Evolutionary conservation across 2,113 vertebrate genomes (phyloP).

Genomic region (Cyprinodon tularosa): DNA sequence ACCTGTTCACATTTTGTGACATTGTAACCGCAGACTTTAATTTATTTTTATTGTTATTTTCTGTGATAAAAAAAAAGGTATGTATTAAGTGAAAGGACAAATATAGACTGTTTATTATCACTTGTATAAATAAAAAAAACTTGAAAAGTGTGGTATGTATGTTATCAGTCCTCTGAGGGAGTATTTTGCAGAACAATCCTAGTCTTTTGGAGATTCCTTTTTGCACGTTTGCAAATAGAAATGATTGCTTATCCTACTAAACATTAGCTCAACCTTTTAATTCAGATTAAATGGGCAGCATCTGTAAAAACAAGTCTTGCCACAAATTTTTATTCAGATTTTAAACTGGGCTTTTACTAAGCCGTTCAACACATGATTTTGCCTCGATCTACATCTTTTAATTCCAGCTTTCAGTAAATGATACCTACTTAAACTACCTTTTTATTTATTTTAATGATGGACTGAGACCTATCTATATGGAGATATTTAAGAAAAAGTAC

Average conservation of each 20-base stretch:
- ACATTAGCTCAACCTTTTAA: background rate
- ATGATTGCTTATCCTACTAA: background rate
- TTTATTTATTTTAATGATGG: too few species aligned
- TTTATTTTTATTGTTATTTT: background rate
- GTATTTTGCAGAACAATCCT: too few species aligned
- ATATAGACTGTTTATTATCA: background rate
- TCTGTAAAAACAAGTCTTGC: background rate
- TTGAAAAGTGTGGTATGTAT: background rate
- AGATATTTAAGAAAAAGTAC: too few species aligned
- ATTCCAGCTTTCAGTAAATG: too few species aligned
- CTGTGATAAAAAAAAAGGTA: background rate
- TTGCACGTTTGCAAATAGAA: background rate
- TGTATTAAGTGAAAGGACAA: background rate
- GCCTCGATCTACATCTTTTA: too few species aligned
- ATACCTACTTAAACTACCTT: too few species aligned
- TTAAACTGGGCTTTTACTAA: background rate
- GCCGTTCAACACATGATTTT: background rate
- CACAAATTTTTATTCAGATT: background rate
- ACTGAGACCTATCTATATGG: too few species aligned
- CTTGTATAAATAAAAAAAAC: background rate
- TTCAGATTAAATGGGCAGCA: background rate
- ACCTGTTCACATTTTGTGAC: background rate
- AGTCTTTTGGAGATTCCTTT: too few species aligned
- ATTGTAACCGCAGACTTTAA: background rate
- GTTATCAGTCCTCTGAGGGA: background rate